Percentiles rank a stretch among this genome's conserved stretches.
Evolutionary conservation across 1,140 invertebrate genomes (phyloP).

Genomic region (Cyclina sinensis): DNA sequence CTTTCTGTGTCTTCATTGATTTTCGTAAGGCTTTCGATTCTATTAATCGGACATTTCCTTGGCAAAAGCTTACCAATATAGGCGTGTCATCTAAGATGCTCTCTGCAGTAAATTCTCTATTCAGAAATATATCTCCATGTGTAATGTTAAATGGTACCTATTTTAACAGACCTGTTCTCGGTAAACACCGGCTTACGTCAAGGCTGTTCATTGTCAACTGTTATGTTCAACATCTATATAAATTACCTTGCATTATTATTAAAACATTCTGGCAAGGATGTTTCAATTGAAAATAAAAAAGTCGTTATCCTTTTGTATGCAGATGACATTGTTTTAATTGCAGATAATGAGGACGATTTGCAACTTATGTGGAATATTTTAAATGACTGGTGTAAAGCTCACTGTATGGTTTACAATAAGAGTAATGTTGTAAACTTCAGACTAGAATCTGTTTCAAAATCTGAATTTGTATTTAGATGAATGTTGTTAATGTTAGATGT

Average conservation of each 20-base stretch:
- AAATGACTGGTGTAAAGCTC: background rate
- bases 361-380: background rate
- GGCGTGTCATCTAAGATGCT: background rate
- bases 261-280: background rate
- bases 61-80: background rate
- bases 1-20: too few relatives aligned
- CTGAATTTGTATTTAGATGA: too few relatives aligned
- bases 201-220: background rate
- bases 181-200: too few relatives aligned
- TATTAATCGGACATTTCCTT: background rate
- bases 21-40: too few relatives aligned
- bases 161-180: conserved; percentile 2
- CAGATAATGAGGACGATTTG: conserved; percentile 27
- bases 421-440: conserved; percentile 27
- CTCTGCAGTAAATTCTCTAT: too few relatives aligned
- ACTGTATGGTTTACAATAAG: conserved; percentile 3
- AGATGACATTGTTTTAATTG: conserved; percentile 14
- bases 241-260: background rate
- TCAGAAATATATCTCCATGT: background rate
- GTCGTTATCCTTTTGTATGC: too few relatives aligned
- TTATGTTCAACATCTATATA: background rate
- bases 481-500: conserved; percentile 25
- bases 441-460: background rate
- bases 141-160: background rate
- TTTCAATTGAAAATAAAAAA: too few relatives aligned